A percentile compares a stretch with the other conserved stretches of the same genome.
Evolutionary conservation across 2,888 invertebrate species (phyloP).

Genomic region (Parthenolecanium corni): DNA sequence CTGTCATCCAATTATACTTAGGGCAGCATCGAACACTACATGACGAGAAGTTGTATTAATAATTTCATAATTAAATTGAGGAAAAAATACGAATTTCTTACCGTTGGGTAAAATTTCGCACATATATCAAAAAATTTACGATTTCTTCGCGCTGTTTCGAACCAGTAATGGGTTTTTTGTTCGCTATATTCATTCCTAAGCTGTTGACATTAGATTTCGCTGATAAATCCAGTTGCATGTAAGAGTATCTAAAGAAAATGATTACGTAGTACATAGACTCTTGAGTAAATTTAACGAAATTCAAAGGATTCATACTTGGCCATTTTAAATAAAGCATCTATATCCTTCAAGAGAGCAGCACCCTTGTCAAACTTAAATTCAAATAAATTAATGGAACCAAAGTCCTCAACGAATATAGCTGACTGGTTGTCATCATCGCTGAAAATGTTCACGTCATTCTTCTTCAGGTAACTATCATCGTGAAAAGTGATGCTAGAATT

Average conservation of each 20-base stretch:
- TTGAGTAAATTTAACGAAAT: not conserved
- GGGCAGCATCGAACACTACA: constrained; percentile 27
- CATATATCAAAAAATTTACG: constrained; percentile 31
- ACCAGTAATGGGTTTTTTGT: constrained; percentile 7
- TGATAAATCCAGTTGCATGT: constrained; percentile 25
- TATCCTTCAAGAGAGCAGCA: constrained; percentile 30
- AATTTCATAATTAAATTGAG: not conserved
- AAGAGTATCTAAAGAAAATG: constrained; percentile 28
- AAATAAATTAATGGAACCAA: constrained; percentile 29
- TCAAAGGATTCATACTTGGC: constrained; percentile 29
- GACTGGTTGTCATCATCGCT: not conserved
- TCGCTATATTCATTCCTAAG: constrained; percentile 16
- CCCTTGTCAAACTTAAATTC: constrained; percentile 32
- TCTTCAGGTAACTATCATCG: constrained; percentile 2
- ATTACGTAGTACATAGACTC: not conserved
- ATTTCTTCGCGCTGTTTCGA: constrained; percentile 29
- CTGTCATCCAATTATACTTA: constrained; percentile 31
- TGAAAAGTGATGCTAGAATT: not conserved
- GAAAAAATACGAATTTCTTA: constrained; percentile 16
- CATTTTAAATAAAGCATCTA: constrained; percentile 32
- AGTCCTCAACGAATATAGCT: not conserved
- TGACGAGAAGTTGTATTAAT: constrained; percentile 10
- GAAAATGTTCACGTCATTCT: constrained; percentile 2
- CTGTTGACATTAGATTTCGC: constrained; percentile 23
- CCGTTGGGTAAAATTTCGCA: constrained; percentile 32